Conservation (phyloP, 2,113 vertebrate genomes). For the Vireo altiloquus region DNA sequence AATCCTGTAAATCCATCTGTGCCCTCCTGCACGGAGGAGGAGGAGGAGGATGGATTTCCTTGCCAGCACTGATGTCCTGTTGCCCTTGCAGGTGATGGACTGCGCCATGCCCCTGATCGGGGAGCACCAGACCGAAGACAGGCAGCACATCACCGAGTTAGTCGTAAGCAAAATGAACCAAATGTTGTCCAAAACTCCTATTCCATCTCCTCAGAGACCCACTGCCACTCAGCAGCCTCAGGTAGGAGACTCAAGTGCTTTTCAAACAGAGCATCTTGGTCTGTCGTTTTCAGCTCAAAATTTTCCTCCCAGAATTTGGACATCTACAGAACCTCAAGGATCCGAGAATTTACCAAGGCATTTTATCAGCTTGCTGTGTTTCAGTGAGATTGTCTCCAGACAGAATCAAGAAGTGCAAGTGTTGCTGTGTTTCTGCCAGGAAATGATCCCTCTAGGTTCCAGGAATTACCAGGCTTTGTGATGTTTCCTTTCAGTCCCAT, state of each 20-base stretch:
- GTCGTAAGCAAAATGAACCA: constrained; percentile 92
- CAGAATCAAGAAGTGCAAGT: not conserved
- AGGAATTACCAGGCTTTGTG: not conserved
- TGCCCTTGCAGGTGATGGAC: constrained; percentile 85
- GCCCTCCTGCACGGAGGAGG: too few species aligned
- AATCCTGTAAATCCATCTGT: too few species aligned
- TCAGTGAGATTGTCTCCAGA: not conserved
- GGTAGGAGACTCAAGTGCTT: constrained; percentile 71
- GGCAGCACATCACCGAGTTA: constrained; percentile 90
- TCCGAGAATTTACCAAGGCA: fast-evolving
- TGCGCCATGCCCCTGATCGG: constrained; percentile 95
- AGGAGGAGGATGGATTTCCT: not conserved
- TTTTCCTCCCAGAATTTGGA: not conserved
- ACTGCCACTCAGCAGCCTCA: constrained; percentile 89
- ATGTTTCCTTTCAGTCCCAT: not conserved
- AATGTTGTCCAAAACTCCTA: constrained; percentile 78
- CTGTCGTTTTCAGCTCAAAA: not conserved
- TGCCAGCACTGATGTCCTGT: not conserved
- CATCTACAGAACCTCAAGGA: not conserved
- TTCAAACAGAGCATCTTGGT: not conserved
- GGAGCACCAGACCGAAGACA: constrained; percentile 93
- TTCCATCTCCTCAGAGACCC: constrained; percentile 85
- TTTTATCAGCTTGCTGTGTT: not conserved
- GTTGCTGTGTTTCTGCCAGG: not conserved
- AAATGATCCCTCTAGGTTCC: not conserved